A percentile compares a stretch with the other conserved stretches of the same genome.
Evolutionary conservation across 2,113 vertebrate genomes (phyloP).

Genomic region (Eleginops maclovinus): DNA sequence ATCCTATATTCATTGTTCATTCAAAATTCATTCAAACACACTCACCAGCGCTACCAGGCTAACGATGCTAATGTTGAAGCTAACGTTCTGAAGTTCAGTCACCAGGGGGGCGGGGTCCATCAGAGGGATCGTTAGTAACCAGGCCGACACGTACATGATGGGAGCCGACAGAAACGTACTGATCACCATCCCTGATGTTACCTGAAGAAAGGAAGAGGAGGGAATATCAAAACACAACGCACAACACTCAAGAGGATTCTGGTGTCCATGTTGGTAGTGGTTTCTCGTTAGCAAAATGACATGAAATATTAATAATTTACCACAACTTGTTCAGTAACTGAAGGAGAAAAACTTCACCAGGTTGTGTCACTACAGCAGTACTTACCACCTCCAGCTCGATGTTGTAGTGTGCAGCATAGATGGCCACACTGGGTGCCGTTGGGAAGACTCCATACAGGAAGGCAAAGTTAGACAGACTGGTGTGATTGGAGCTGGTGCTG

Average conservation of each 20-base stretch:
- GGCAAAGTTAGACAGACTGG: conserved; percentile 96
- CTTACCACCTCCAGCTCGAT: conserved; percentile 98
- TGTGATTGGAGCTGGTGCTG: conserved; percentile 88
- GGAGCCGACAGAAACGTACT: conserved; percentile 97
- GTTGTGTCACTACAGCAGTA: conserved; percentile 12
- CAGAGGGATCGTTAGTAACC: conserved; percentile 94
- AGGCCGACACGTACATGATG: conserved; percentile 98
- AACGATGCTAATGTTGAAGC: conserved; percentile 96
- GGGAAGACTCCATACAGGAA: conserved; percentile 98
- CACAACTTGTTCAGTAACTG: too few species aligned
- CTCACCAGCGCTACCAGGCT: conserved; percentile 94
- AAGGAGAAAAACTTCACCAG: background rate
- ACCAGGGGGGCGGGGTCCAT: conserved; percentile 93
- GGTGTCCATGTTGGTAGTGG: too few species aligned
- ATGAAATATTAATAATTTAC: background rate
- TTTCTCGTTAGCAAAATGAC: background rate
- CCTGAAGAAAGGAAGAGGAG: conserved; percentile 74
- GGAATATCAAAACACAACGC: background rate
- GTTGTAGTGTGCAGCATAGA: conserved; percentile 96
- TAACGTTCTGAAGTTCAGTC: conserved; percentile 93
- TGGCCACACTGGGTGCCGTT: conserved; percentile 94
- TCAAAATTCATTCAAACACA: background rate
- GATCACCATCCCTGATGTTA: conserved; percentile 98
- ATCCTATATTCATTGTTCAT: background rate
- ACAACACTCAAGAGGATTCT: too few species aligned